Conservation (phyloP, 2,113 vertebrate species). For the Ceyx cyanopectus region DNA sequence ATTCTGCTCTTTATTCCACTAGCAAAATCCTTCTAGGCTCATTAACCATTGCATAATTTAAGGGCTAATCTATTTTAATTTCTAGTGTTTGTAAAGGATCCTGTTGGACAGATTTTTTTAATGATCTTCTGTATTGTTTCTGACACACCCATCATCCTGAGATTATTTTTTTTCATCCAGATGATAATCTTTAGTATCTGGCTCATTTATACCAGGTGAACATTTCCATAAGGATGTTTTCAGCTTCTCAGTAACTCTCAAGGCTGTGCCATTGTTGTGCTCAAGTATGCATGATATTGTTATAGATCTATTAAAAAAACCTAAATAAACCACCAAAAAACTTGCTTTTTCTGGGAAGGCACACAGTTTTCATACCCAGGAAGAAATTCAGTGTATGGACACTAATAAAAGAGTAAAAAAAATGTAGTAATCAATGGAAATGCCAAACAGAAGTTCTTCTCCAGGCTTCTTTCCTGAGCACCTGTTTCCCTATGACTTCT, state of each 20-base stretch:
- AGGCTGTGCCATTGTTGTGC: neutral
- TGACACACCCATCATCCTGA: neutral
- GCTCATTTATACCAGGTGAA: neutral
- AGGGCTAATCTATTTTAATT: neutral
- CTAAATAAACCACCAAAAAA: neutral
- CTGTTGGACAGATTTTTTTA: neutral
- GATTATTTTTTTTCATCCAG: neutral
- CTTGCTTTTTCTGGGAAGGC: neutral
- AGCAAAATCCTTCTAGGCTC: neutral
- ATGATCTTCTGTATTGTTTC: neutral
- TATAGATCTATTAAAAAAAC: neutral
- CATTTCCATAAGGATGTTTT: neutral
- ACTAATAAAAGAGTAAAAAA: neutral
- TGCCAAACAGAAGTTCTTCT: neutral
- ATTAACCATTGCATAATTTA: neutral
- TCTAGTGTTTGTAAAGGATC: neutral
- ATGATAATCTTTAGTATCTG: neutral
- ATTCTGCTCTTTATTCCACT: neutral
- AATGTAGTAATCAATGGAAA: neutral
- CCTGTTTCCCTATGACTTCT: constrained; percentile 12
- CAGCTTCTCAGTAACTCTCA: neutral
- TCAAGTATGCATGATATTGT: neutral
- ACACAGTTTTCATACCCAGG: neutral
- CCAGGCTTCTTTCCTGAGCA: neutral
- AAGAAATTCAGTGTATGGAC: neutral